Base-by-base conservation (phyloP, 1,140 invertebrate species). In the Teleogryllus occipitalis region DNA sequence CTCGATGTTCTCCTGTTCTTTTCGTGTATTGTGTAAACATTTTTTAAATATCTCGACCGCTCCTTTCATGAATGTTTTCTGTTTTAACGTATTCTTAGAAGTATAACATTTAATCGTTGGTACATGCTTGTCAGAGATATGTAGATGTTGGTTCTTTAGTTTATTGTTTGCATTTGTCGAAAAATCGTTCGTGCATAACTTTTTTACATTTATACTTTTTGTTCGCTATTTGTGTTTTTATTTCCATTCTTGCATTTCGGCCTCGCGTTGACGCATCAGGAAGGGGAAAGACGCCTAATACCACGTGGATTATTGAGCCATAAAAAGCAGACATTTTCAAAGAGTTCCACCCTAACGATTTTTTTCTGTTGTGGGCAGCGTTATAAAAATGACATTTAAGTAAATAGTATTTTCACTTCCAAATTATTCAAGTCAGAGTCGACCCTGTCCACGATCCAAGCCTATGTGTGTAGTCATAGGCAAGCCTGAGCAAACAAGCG, bases 211-310 rank as follows among this genome's bases (percentile, higher is more conserved):
- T 39, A 39, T 39, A 39, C 27, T 5, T 65, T 65, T 65, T 7
- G 54, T 65, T 65, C 54, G 10, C 18, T 65, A 65, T 65, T 65
- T 65, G 10, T 65, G 54, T 18, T 18, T 65, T 65, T 65, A 65
- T 65, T 65, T 65, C 54, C 54, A 14, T 65, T 65, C 10, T 18
- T 65, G 54, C 7, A 65, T 65, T 65, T 65, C 54, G 54, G 27
- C 7, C 54, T 18, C 54, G 18, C 54, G 54, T 65, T 65, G 10
- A 39, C 18, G 54, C 54, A 14, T 65, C 54, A 65, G 54, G 54
- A 65, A 65, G 54, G 54, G 54, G 54, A 65, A 65, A 65, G 54
- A 65, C 54, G 54, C 54, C 54, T 65, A 65, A 65, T 65, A 65
- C 54, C 54, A 65, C 54, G 54, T 65, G 54, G 54, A 65, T 65